Evolutionary conservation across 2,888 invertebrate species (phyloP), one percentile per base, ranked within the genome.

Genomic region (Sepiola atlantica): DNA sequence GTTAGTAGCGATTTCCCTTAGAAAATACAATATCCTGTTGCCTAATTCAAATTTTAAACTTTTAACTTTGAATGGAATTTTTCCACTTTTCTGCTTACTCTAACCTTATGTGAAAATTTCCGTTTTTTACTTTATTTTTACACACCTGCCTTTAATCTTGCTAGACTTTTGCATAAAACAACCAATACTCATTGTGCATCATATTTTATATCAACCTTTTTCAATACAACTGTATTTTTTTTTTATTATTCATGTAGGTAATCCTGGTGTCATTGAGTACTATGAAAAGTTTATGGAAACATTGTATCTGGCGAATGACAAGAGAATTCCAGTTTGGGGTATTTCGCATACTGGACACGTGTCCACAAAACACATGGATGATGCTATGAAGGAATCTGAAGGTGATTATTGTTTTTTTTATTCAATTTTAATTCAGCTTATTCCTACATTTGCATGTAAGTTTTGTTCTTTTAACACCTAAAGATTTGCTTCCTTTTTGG

Each of bases 271-370:
- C 54, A 98, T 98, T 0, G 98, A 98, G 94, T 99, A 98, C 97
- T 99, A 99, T 96, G 98, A 98, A 77, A 98, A 98, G 96, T 99
- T 99, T 97, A 98, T 98, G 95, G 97, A 98, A 92, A 97, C 98
- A 57, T 96, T 99, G 16, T 98, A 98, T 97, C 97, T 98, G 95
- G 98, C 97, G 94, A 97, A 98, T 61, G 97, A 97, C 0, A 96
- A 97, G 16, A 97, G 97, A 94, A 97, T 98, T 94, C 98, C 99
- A 18, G 98, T 99, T 8, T 99, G 99, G 98, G 98, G 98, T 77
- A 97, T 99, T 94, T 98, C 98, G 94, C 98, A 98, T 97, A 98
- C 98, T 95, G 99, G 99, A 55, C 99, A 99, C 97, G 98, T 98
- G 57, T 95, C 96, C n/a, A 96, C n/a, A 32, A 77, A 77, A 32